Evolutionary conservation across 2,797 vertebrate genomes (phyloP).

Genomic region (Poeciliopsis paucimaculata): DNA sequence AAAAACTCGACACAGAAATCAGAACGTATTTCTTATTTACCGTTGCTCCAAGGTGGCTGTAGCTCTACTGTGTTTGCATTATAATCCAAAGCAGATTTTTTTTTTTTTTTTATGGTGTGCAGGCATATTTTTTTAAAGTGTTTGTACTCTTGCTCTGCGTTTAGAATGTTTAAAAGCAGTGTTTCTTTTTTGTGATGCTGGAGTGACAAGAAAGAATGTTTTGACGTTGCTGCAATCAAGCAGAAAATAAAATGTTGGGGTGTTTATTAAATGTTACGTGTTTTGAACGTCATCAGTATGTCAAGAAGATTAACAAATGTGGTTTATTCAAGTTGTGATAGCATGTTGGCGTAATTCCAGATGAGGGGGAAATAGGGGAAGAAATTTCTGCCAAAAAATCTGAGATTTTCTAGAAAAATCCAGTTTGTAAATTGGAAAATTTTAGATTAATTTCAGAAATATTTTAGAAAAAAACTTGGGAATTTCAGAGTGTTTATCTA

Average conservation of each 20-base stretch:
- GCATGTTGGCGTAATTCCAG: too few species aligned
- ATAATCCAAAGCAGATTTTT: not conserved
- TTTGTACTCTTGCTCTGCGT: not conserved
- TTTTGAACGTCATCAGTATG: not conserved
- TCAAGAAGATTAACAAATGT: not conserved
- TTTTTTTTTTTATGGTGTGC: constrained; percentile 6
- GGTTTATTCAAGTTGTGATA: too few species aligned
- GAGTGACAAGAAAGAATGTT: not conserved
- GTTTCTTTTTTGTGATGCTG: not conserved
- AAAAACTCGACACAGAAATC: not conserved
- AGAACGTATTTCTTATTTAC: constrained; percentile 3
- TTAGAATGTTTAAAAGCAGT: not conserved
- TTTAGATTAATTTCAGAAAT: too few species aligned
- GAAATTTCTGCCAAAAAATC: too few species aligned
- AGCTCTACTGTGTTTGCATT: constrained; percentile 5
- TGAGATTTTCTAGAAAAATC: too few species aligned
- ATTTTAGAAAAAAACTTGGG: too few species aligned
- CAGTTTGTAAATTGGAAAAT: too few species aligned
- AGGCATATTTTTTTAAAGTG: constrained; percentile 46
- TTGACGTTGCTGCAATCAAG: not conserved
- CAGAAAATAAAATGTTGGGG: not conserved
- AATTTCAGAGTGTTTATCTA: too few species aligned
- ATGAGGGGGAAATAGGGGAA: too few species aligned
- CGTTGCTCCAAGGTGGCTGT: constrained; percentile 8
- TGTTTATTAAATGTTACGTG: not conserved